Conservation (phyloP, 1,140 invertebrate species). For the Bilobella aurantiaca region DNA sequence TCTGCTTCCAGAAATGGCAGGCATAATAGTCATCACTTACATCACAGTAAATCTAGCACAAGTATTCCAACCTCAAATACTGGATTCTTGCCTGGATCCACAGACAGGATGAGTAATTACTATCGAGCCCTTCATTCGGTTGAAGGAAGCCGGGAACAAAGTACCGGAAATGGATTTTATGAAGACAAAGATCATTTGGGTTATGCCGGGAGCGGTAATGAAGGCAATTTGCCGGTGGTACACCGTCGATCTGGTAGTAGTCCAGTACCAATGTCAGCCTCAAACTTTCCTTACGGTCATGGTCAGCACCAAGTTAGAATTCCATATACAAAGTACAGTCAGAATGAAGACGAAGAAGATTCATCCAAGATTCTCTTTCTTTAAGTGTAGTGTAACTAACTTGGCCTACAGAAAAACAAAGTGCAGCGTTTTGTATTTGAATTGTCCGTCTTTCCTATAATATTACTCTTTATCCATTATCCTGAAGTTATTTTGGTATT, state of each 20-base stretch:
- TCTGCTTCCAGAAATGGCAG: neutral
- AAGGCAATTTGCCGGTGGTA: too few species aligned
- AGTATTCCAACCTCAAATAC: conserved; percentile 10
- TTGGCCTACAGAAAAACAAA: neutral
- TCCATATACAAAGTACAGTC: neutral
- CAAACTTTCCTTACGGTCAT: neutral
- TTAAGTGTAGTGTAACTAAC: conserved; percentile 2
- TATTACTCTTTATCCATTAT: too few species aligned
- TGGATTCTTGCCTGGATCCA: conserved; percentile 12
- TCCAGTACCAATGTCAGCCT: conserved; percentile 31
- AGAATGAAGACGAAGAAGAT: conserved; percentile 26
- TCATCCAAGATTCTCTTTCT: conserved; percentile 30
- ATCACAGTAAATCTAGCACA: conserved; percentile 20
- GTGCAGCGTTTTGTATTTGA: too few species aligned
- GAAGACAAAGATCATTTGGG: too few species aligned
- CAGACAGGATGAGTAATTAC: conserved; percentile 29
- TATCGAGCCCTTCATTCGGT: too few species aligned
- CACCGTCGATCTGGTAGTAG: conserved; percentile 32
- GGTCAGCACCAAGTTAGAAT: neutral
- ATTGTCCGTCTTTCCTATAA: too few species aligned
- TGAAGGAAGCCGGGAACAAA: too few species aligned
- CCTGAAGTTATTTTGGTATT: too few species aligned
- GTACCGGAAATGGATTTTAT: too few species aligned
- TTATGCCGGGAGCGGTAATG: too few species aligned
- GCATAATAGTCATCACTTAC: conserved; percentile 15